Evolutionary conservation across 2,113 vertebrate genomes (phyloP), one percentile per base, ranked within the genome.

Genomic region (Pseudorasbora parva): DNA sequence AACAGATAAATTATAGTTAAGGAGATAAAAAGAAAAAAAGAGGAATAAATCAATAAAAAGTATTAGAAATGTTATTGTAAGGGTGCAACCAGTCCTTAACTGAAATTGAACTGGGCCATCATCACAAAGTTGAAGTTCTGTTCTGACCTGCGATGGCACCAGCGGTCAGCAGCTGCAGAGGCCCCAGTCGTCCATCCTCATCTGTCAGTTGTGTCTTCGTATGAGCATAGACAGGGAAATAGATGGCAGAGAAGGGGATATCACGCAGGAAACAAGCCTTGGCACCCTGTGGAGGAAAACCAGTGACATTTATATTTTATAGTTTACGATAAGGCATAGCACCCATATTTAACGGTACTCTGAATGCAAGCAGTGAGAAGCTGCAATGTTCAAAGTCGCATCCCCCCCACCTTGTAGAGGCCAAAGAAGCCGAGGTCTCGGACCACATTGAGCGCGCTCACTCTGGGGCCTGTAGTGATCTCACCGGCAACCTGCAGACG

Each of bases 231-330:
- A 96, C 97, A 0, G 98, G 98, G 92, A 99, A 99, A 92, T 99
- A 99, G 92, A 99, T 99, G 71, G 97, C 98, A 54, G 98, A 99
- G 95, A 99, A 99, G 85, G 98, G 98, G 94, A 99, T 98, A 94
- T 99, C 98, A 91, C 98, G 95, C 90, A 99, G 95, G 93, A 99
- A 99, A 92, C 98, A 99, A 0, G 98, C 98, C 95, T 99, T 99
- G 89, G 98, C 97, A 91, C 98, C 98, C 98, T 99, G 89, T 7
- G 79, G 30, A 37, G 54, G 25, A 45, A 76, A 79, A 80, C 41
- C 45, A 69, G n/a, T 60, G 25, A 47, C 19, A 43, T 2, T 64
- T 64, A 1, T 33, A 41, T 15, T 11, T 41, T 14, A 43, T 12
- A 51, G 19, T 15, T 1, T 7, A 62, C 47, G 30, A n/a, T 45